phyloP scores from a whole-genome alignment of 2,113 vertebrate genomes.

The Syngnathus typhle region DNA sequence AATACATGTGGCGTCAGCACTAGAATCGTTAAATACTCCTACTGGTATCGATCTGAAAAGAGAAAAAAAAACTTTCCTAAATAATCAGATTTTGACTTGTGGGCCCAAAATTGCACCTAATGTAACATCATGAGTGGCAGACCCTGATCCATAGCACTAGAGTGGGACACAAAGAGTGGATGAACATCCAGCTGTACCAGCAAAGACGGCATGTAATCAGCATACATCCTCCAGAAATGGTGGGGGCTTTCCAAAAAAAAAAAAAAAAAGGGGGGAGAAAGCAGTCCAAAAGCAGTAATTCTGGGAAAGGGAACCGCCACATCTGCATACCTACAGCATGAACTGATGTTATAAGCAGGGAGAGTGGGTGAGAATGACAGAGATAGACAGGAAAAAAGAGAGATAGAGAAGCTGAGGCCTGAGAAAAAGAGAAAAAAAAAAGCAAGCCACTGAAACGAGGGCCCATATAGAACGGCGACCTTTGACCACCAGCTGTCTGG shows the following conservation, averaged over 20 bases:
- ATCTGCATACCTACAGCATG: constrained; percentile 24
- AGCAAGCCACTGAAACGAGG: constrained; percentile 57
- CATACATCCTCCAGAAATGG: constrained; percentile 14
- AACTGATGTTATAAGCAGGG: constrained; percentile 25
- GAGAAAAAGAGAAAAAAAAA: constrained; percentile 40
- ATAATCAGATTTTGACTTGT: neutral
- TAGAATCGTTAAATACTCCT: too few relatives aligned
- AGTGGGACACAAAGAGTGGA: neutral
- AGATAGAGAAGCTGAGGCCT: constrained; percentile 47
- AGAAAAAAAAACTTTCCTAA: too few relatives aligned
- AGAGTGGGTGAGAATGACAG: constrained; percentile 3
- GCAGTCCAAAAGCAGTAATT: constrained; percentile 10
- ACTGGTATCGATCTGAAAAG: too few relatives aligned
- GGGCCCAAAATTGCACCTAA: neutral
- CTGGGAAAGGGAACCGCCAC: constrained; percentile 4
- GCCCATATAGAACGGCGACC: constrained; percentile 57
- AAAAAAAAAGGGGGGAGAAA: constrained; percentile 3
- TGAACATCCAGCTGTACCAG: too few relatives aligned
- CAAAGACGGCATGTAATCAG: constrained; percentile 2
- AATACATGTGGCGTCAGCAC: too few relatives aligned
- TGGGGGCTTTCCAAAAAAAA: constrained; percentile 18
- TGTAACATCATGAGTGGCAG: neutral
- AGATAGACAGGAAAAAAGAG: constrained; percentile 8
- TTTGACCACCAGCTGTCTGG: constrained; percentile 66
- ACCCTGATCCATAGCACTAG: neutral